Conservation (phyloP, 2,888 invertebrate species). For the Quadriops clusia region DNA sequence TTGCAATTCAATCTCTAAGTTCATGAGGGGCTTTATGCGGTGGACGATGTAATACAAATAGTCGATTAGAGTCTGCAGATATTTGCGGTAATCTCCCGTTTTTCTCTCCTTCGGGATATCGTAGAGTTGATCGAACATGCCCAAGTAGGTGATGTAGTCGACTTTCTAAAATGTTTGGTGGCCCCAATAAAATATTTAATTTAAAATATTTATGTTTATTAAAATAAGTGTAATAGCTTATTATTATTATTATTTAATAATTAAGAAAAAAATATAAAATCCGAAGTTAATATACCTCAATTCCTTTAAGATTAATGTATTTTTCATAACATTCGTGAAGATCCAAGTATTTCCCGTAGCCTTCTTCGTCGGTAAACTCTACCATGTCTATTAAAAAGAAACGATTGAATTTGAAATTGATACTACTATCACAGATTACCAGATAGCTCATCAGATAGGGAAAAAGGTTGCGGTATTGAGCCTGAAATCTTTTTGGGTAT, state of each 20-base stretch:
- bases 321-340: slow-evolving; percentile 93
- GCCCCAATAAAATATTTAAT: too few species aligned
- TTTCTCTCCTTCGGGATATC: slow-evolving; percentile 88
- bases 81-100: slow-evolving; percentile 77
- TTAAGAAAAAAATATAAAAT: neutral
- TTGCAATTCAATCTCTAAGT: slow-evolving; percentile 68
- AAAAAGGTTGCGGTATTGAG: slow-evolving; percentile 2
- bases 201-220: slow-evolving; percentile 1
- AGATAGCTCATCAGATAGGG: too few species aligned
- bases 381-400: slow-evolving; percentile 52
- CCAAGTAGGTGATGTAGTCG: slow-evolving; percentile 92
- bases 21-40: slow-evolving; percentile 76
- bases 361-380: slow-evolving; percentile 98
- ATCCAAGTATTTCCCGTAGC: slow-evolving; percentile 96
- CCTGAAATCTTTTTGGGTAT: too few species aligned
- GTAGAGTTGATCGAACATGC: slow-evolving; percentile 88
- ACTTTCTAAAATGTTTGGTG: slow-evolving; percentile 64
- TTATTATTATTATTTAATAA: neutral
- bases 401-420: neutral
- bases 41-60: slow-evolving; percentile 76
- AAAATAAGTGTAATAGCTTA: slow-evolving; percentile 1
- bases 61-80: slow-evolving; percentile 69
- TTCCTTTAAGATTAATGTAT: slow-evolving; percentile 92
- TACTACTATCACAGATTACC: too few species aligned
- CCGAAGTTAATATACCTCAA: slow-evolving; percentile 65